Conservation (phyloP, 1,140 invertebrate species). For the Hormaphis cornu region DNA sequence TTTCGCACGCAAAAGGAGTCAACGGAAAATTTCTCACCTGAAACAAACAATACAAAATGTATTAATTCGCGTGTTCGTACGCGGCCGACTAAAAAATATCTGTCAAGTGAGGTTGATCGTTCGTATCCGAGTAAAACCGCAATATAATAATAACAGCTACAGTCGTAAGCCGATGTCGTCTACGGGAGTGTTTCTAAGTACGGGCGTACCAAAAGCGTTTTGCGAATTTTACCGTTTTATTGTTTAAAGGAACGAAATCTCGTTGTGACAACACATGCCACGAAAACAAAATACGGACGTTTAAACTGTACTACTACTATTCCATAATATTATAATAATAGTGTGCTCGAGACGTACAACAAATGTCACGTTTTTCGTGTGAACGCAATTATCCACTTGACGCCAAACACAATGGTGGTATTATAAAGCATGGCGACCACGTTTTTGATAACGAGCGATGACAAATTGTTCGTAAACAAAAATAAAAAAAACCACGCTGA, state of each 20-base stretch:
- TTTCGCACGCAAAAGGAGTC: too few relatives aligned
- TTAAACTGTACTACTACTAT: background rate
- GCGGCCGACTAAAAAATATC: too few relatives aligned
- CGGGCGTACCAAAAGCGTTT: too few relatives aligned
- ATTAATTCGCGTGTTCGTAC: too few relatives aligned
- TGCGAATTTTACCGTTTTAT: too few relatives aligned
- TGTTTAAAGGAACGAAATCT: too few relatives aligned
- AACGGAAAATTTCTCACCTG: background rate
- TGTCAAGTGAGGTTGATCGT: too few relatives aligned
- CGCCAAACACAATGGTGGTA: conserved; percentile 19
- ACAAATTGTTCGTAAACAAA: background rate
- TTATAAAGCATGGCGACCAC: background rate
- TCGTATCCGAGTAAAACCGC: too few relatives aligned
- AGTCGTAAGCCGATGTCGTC: too few relatives aligned
- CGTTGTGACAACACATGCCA: too few relatives aligned
- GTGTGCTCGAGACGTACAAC: background rate
- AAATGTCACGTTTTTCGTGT: conserved; percentile 25
- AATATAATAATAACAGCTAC: too few relatives aligned
- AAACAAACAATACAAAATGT: background rate
- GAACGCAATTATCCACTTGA: conserved; percentile 11
- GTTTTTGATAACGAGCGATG: conserved; percentile 1
- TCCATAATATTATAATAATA: background rate
- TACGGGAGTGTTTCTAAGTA: too few relatives aligned
- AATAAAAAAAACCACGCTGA: background rate
- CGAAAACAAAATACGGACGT: background rate